A percentile compares a stretch with the other conserved stretches of the same genome.
These are phyloP conservation scores for Onychomys torridus DNA, from an alignment of 2,797 vertebrate species.

Conservation along the genomic window DNA sequence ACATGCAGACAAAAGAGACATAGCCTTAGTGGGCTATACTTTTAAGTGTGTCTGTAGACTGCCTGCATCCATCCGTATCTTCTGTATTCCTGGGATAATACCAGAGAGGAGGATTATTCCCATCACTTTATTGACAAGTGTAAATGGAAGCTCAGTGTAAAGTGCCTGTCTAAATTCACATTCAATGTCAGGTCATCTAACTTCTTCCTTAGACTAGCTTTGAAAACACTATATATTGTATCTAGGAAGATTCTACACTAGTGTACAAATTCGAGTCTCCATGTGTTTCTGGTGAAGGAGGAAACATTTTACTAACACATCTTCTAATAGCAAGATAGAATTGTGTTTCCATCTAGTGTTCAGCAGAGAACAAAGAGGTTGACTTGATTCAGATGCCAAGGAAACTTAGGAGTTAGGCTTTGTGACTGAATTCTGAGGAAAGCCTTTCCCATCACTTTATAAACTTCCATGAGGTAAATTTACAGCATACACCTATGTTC, in stretches of 20 bases:
- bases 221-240: background rate
- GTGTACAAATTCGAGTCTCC: background rate
- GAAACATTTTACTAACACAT: background rate
- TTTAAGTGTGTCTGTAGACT: conserved; percentile 8
- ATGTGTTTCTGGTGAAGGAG: background rate
- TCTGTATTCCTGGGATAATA: background rate
- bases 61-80: background rate
- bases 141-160: conserved; percentile 19
- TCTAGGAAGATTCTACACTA: conserved; percentile 14
- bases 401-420: background rate
- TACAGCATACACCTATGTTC: conserved; percentile 36
- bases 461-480: conserved; percentile 46
- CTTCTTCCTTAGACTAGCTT: background rate
- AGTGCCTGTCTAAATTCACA: background rate
- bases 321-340: background rate
- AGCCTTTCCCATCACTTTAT: conserved; percentile 30
- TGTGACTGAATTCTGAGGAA: conserved; percentile 9
- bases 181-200: background rate
- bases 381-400: background rate
- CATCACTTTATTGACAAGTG: background rate
- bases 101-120: background rate
- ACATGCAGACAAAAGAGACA: background rate
- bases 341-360: background rate
- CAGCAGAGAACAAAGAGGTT: conserved; percentile 6
- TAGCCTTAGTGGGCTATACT: background rate